Evolutionary conservation across 1,140 invertebrate species (phyloP).

Genomic region (Bombyx mori): DNA sequence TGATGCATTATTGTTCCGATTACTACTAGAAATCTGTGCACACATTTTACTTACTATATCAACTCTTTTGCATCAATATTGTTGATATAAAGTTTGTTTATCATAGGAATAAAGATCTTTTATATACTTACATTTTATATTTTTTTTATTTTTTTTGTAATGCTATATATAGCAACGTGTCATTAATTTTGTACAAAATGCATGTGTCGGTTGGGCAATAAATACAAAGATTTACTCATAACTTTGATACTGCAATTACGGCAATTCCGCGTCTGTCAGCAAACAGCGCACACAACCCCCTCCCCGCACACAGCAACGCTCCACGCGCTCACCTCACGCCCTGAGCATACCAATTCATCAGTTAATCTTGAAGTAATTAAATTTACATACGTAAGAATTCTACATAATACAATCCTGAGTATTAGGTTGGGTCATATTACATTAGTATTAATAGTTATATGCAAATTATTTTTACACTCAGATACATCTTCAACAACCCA

Average conservation of each 20-base stretch:
- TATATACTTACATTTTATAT: not conserved
- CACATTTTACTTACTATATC: not conserved
- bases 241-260: conserved; percentile 67
- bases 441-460: not conserved
- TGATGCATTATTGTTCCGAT: too few species aligned
- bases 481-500: conserved; percentile 1
- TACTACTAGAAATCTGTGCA: too few species aligned
- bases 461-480: not conserved
- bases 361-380: conserved; percentile 40
- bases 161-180: not conserved
- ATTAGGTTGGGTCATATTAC: not conserved
- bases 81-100: not conserved
- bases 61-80: conserved; percentile 4
- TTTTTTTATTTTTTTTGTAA: not conserved
- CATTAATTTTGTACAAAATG: conserved; percentile 13
- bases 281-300: conserved; percentile 50
- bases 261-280: conserved; percentile 66
- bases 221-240: conserved; percentile 69
- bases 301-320: conserved; percentile 52
- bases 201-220: conserved; percentile 57
- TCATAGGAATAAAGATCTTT: not conserved
- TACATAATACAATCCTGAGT: not conserved
- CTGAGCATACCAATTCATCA: conserved; percentile 64
- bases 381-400: not conserved
- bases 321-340: conserved; percentile 55